A percentile compares a stretch with the other conserved stretches of the same genome.
Evolutionary conservation across 2,797 vertebrate genomes (phyloP).

Genomic region (Odontamblyopus lacepedii): DNA sequence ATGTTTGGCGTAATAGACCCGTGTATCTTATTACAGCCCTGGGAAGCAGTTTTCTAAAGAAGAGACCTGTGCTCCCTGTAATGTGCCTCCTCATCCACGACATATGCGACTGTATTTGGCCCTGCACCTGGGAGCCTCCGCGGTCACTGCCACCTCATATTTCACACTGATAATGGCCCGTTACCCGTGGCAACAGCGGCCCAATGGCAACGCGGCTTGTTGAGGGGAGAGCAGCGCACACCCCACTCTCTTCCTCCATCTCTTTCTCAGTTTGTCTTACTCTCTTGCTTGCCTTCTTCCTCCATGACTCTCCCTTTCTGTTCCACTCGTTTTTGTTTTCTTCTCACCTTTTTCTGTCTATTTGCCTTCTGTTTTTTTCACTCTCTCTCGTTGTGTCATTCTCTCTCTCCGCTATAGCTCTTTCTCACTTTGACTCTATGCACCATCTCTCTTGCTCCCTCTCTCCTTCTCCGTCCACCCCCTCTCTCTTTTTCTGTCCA

Average conservation of each 20-base stretch:
- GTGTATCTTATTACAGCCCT: conserved; percentile 19
- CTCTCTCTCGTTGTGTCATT: neutral
- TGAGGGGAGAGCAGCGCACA: conserved; percentile 11
- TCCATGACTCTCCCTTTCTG: too few relatives aligned
- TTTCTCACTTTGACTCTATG: too few relatives aligned
- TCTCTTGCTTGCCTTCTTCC: too few relatives aligned
- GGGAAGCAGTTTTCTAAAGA: conserved; percentile 29
- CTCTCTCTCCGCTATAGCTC: too few relatives aligned
- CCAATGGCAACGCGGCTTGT: conserved; percentile 53
- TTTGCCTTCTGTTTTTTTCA: too few relatives aligned
- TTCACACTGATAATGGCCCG: conserved; percentile 69
- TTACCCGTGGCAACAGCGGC: conserved; percentile 63
- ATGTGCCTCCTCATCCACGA: conserved; percentile 54
- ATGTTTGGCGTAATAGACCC: neutral
- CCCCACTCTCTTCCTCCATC: neutral
- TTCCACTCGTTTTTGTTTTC: too few relatives aligned
- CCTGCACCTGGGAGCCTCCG: conserved; percentile 61
- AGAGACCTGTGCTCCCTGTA: conserved; percentile 56
- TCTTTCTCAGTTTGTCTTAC: neutral
- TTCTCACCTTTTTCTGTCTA: too few relatives aligned
- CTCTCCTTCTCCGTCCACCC: too few relatives aligned
- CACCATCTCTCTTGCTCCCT: neutral
- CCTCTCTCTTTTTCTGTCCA: too few relatives aligned
- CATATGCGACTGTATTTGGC: conserved; percentile 65
- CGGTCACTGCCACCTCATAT: conserved; percentile 68